A percentile compares a stretch with the other conserved stretches of the same genome.
These are phyloP conservation scores for Euura saliciscinereae DNA, from an alignment of 1,140 invertebrate species.

Conservation along the genomic window DNA sequence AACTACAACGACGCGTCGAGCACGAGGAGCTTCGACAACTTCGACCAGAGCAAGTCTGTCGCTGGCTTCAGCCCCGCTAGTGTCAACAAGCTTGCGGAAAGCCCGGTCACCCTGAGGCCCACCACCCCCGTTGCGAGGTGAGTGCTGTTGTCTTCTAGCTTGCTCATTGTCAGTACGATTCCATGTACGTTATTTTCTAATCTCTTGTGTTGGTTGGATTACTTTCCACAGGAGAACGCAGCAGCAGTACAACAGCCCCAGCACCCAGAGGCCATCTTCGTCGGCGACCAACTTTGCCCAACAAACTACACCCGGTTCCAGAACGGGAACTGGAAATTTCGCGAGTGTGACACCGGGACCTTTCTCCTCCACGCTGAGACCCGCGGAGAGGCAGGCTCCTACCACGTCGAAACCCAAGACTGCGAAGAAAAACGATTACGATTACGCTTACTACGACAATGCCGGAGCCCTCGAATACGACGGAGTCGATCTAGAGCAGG, in stretches of 20 bases:
- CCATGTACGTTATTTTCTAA: constrained; percentile 11
- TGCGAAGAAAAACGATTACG: constrained; percentile 55
- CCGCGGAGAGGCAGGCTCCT: constrained; percentile 27
- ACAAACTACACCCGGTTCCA: constrained; percentile 32
- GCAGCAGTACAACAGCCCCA: constrained; percentile 42
- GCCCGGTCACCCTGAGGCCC: constrained; percentile 33
- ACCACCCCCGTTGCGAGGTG: constrained; percentile 53
- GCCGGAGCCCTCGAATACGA: constrained; percentile 53
- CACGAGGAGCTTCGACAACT: constrained; percentile 34
- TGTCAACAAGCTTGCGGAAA: constrained; percentile 56
- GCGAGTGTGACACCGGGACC: constrained; percentile 48
- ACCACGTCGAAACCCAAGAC: constrained; percentile 43
- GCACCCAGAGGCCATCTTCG: constrained; percentile 33
- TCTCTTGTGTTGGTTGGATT: constrained; percentile 9
- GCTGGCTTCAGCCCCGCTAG: constrained; percentile 58
- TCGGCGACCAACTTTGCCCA: constrained; percentile 20
- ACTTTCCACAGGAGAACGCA: constrained; percentile 40
- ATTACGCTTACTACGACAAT: constrained; percentile 59
- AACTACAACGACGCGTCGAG: constrained; percentile 43
- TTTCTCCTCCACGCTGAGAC: constrained; percentile 47
- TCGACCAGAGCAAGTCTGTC: constrained; percentile 41
- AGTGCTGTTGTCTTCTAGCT: constrained; percentile 13
- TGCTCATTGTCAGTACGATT: neutral
- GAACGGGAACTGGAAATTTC: constrained; percentile 39
- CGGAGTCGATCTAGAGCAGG: constrained; percentile 52